These are phyloP conservation scores for Eilema caniola DNA, from an alignment of 2,888 invertebrate species.

Conservation along the genomic window DNA sequence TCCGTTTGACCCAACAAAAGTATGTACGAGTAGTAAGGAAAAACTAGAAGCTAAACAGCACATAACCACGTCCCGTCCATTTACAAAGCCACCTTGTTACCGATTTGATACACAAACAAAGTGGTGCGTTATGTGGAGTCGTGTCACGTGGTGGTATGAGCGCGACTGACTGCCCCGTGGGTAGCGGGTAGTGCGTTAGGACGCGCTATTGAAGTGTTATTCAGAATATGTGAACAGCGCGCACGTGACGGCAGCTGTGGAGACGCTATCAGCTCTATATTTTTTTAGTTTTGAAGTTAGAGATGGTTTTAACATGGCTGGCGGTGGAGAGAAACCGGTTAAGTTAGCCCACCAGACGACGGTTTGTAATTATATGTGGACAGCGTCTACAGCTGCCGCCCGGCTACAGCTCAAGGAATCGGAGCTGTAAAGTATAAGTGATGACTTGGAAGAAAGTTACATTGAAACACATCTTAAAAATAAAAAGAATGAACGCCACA, in stretches of 20 bases:
- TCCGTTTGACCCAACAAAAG: constrained; percentile 22
- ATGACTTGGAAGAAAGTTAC: too few species aligned
- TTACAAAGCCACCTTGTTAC: constrained; percentile 52
- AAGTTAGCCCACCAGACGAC: too few species aligned
- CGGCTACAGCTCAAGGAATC: too few species aligned
- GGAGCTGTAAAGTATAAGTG: too few species aligned
- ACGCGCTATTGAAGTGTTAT: constrained; percentile 78
- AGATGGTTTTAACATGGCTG: background rate
- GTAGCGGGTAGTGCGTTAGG: constrained; percentile 71
- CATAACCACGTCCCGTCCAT: constrained; percentile 53
- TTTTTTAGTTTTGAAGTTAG: background rate
- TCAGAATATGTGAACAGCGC: constrained; percentile 81
- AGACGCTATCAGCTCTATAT: constrained; percentile 51
- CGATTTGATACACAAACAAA: constrained; percentile 56
- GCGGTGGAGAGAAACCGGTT: too few species aligned
- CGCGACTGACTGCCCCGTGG: constrained; percentile 29
- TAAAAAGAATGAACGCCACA: too few species aligned
- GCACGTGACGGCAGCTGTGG: constrained; percentile 66
- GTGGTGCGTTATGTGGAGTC: constrained; percentile 58
- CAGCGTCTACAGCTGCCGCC: too few species aligned
- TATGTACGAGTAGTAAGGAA: constrained; percentile 22
- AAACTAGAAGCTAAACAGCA: constrained; percentile 44
- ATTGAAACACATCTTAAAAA: too few species aligned
- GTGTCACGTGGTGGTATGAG: constrained; percentile 71
- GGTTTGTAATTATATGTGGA: too few species aligned